These are phyloP conservation scores for Brachyopa scutellaris DNA, from an alignment of 2,888 invertebrate species.

Conservation along the genomic window DNA sequence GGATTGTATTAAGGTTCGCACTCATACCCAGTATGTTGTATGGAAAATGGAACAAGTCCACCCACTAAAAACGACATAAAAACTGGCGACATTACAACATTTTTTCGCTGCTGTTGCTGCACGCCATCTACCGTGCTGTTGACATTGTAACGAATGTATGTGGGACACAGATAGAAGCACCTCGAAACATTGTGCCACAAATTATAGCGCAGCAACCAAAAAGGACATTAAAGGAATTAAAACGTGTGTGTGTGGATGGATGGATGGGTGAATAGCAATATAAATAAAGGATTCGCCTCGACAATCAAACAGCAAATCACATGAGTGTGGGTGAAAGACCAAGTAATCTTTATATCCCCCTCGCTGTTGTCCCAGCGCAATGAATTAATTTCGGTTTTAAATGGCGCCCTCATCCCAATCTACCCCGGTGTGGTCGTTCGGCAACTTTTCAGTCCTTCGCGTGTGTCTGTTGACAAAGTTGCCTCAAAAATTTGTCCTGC, in stretches of 20 bases:
- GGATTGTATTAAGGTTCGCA: constrained; percentile 5
- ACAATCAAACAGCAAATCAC: constrained; percentile 56
- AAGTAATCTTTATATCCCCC: constrained; percentile 54
- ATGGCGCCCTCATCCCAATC: constrained; percentile 47
- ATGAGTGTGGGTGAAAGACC: not conserved
- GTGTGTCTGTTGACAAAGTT: constrained; percentile 56
- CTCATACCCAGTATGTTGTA: too few relatives aligned
- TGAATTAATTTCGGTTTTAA: constrained; percentile 64
- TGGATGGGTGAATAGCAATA: constrained; percentile 50
- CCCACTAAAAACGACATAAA: constrained; percentile 14
- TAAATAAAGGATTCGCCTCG: constrained; percentile 52
- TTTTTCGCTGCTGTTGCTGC: constrained; percentile 26
- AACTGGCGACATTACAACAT: constrained; percentile 26
- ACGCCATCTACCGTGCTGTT: not conserved
- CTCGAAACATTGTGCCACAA: constrained; percentile 55
- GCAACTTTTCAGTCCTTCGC: not conserved
- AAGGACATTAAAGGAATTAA: constrained; percentile 57
- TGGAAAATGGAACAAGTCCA: not conserved
- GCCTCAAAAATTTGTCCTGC: constrained; percentile 14
- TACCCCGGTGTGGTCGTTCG: constrained; percentile 19
- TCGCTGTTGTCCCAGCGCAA: constrained; percentile 27
- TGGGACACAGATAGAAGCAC: constrained; percentile 8
- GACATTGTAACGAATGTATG: constrained; percentile 41
- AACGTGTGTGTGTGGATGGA: constrained; percentile 38
- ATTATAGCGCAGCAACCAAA: constrained; percentile 30